phyloP scores from a whole-genome alignment of 2,113 vertebrate species.

The Cephalopholis sonnerati region DNA sequence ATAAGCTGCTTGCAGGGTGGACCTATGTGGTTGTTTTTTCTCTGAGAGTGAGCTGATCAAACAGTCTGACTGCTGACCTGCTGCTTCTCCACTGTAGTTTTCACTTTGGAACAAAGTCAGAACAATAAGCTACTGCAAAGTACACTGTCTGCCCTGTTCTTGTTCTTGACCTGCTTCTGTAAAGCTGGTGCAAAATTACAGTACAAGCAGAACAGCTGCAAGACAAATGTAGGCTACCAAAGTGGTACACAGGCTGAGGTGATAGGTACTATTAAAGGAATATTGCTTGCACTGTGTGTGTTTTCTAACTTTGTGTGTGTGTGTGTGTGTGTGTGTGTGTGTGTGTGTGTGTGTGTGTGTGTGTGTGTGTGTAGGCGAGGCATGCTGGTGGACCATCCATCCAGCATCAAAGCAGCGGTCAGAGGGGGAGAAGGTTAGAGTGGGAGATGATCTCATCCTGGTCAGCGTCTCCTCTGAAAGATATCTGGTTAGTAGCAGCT shows the following conservation, averaged over 20 bases:
- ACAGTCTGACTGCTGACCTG: no score
- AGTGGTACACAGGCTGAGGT: constrained; percentile 4
- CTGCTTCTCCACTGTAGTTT: background rate
- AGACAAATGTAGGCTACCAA: constrained; percentile 27
- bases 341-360: constrained; percentile 40
- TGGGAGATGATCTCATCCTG: constrained; percentile 97
- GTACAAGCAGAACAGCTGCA: constrained; percentile 24
- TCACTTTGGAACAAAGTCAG: constrained; percentile 11
- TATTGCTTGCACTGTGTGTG: background rate
- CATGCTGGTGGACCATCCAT: constrained; percentile 90
- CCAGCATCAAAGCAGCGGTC: constrained; percentile 86
- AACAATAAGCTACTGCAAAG: background rate
- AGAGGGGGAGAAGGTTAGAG: constrained; percentile 95
- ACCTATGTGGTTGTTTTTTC: no score
- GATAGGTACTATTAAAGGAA: background rate
- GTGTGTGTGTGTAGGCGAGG: constrained; percentile 85
- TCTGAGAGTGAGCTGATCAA: no score
- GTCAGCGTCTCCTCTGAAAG: constrained; percentile 98
- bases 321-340: background rate
- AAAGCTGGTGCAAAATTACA: constrained; percentile 6
- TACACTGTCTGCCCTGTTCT: background rate
- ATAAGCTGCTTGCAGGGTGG: no score
- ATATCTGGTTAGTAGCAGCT: constrained; percentile 91
- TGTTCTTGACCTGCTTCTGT: constrained; percentile 38
- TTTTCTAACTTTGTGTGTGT: background rate